These are phyloP conservation scores for Tor tambroides DNA, from an alignment of 2,113 vertebrate genomes.

Conservation along the genomic window DNA sequence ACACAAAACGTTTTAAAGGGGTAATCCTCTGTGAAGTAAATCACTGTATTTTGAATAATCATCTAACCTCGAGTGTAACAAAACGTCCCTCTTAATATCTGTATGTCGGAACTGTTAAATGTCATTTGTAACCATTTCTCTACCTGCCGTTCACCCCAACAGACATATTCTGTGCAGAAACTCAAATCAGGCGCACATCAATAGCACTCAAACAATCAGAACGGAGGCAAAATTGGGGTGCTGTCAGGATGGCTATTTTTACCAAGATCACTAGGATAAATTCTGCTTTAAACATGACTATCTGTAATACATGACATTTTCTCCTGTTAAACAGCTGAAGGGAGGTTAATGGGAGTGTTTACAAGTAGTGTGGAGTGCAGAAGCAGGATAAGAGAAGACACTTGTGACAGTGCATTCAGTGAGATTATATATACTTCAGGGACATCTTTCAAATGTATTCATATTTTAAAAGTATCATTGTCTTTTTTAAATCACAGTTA, in stretches of 20 bases:
- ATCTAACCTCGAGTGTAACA: not conserved
- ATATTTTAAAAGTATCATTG: not conserved
- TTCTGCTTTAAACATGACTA: not conserved
- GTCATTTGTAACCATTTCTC: slow-evolving; percentile 2
- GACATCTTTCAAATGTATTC: not conserved
- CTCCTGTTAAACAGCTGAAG: too few species aligned
- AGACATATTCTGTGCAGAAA: slow-evolving; percentile 2
- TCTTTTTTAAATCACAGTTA: too few species aligned
- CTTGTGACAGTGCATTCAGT: not conserved
- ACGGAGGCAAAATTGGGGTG: not conserved
- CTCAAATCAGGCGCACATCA: slow-evolving; percentile 4
- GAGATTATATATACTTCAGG: not conserved
- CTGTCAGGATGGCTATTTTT: not conserved
- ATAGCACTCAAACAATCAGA: slow-evolving; percentile 2
- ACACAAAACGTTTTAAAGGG: slow-evolving; percentile 2
- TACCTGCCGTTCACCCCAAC: not conserved
- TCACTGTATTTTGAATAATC: not conserved
- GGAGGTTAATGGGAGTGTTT: too few species aligned
- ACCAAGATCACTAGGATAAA: not conserved
- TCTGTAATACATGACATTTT: not conserved
- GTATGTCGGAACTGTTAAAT: not conserved
- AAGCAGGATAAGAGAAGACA: not conserved
- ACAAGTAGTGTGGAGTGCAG: too few species aligned
- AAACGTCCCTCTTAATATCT: slow-evolving; percentile 10
- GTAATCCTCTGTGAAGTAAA: not conserved